phyloP scores from a whole-genome alignment of 2,113 vertebrate genomes.

The Grallaria varia region DNA sequence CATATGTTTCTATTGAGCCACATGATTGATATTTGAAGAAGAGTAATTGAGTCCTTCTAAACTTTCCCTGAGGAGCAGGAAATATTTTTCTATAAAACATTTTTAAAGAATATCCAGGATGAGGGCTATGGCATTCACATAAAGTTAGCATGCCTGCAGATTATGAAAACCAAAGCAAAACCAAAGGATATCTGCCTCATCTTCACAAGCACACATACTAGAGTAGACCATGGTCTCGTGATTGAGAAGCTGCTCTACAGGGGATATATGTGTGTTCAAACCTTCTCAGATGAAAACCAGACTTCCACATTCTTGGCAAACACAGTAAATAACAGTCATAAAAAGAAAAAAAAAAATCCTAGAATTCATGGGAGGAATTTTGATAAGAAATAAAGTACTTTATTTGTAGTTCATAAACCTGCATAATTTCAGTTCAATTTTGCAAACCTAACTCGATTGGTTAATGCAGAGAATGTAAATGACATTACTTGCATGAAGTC shows the following conservation, averaged over 20 bases:
- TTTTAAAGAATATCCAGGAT: neutral
- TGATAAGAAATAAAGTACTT: neutral
- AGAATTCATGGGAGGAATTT: neutral
- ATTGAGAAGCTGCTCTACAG: neutral
- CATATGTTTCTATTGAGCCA: neutral
- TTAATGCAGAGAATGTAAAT: neutral
- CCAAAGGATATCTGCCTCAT: neutral
- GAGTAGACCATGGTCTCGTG: neutral
- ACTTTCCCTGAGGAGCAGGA: neutral
- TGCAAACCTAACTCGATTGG: neutral
- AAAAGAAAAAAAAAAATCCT: neutral
- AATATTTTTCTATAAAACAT: neutral
- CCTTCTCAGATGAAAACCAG: neutral
- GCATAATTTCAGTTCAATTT: neutral
- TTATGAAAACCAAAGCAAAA: neutral
- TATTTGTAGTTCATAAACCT: neutral
- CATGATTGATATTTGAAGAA: rapidly evolving
- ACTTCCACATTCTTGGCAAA: neutral
- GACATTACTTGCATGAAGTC: neutral
- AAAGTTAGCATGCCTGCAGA: neutral
- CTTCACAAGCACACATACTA: neutral
- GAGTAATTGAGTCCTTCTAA: neutral
- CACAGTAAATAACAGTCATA: neutral
- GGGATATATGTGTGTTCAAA: neutral
- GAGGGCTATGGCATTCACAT: neutral